Base-by-base conservation (phyloP, 2,888 invertebrate genomes). In the Amorpha juglandis region DNA sequence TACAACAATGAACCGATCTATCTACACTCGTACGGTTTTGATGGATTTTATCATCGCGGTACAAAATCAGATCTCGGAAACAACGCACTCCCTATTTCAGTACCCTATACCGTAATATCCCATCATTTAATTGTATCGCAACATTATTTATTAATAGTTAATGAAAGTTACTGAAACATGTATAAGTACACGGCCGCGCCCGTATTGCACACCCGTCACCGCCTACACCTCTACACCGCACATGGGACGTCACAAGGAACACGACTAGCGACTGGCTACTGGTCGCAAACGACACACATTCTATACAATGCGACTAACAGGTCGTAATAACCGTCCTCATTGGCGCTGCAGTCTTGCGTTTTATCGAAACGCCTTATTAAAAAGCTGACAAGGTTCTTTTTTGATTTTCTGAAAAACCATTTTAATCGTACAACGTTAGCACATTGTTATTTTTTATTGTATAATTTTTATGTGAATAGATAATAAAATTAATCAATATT, bases 371-470 rank as follows among this genome's bases (percentile, higher is more conserved):
- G 75, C 73, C 77, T 76, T 75, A 79, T 76, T 75, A 71, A 63
- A 70, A 76, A 75, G 73, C 77, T 74, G 72, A 81, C 79, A 72
- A 75, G 67, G 75, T 72, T 74, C 63, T 71, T 68, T 74, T 76
- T 73, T 65, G 71, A 65, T 74, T 71, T 75, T 79, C 79, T 80
- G 80, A 79, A 84, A 82, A 70, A 79, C 77, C 70, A 76, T 77
- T 72, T 75, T 67, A 70, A 69, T 74, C 71, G 69, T 65, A 67
- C 38, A 2, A 71, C 73, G 79, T 86, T 83, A 84, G 82, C 78
- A 81, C 77, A 77, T 71, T 75, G 76, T 81, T 82, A 82, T 72
- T 72, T n/a, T 62, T 47, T 55, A 70, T 74, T 67, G 66, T 66
- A 65, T 67, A 16, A 65, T 16, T 55, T 38, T 16, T 16, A 35